Evolutionary conservation across 2,797 vertebrate species (phyloP).

Genomic region (Acomys russatus): DNA sequence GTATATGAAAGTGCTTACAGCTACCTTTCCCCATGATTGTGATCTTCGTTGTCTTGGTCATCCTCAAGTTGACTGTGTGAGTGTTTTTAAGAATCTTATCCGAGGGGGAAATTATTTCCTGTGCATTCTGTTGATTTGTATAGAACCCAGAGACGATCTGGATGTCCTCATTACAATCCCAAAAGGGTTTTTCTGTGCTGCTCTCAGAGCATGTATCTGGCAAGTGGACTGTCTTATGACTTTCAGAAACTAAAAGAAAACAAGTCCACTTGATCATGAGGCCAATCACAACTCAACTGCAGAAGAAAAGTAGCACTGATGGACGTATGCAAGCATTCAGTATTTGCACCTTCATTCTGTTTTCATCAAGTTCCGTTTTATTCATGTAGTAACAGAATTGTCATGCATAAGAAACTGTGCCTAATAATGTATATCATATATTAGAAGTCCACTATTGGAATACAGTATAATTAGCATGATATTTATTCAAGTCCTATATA

Average conservation of each 20-base stretch:
- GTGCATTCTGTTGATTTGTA: neutral
- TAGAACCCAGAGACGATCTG: neutral
- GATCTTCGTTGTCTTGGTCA: neutral
- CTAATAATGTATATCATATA: neutral
- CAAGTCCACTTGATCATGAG: neutral
- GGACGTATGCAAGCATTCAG: neutral
- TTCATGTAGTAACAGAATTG: neutral
- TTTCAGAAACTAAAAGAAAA: neutral
- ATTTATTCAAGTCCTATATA: neutral
- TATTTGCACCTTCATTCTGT: neutral
- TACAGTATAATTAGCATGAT: neutral
- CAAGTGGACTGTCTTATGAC: neutral
- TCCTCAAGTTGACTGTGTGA: neutral
- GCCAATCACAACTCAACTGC: neutral
- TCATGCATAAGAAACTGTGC: neutral
- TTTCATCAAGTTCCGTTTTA: constrained; percentile 12
- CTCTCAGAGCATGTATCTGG: neutral
- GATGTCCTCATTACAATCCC: neutral
- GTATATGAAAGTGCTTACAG: neutral
- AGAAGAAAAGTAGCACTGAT: neutral
- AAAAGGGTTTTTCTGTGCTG: neutral
- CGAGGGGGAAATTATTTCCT: neutral
- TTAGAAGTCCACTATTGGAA: neutral
- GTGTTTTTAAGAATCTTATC: neutral
- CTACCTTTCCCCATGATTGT: neutral